These are phyloP conservation scores for Sthenelais limicola DNA, from an alignment of 2,888 invertebrate genomes.

Conservation along the genomic window DNA sequence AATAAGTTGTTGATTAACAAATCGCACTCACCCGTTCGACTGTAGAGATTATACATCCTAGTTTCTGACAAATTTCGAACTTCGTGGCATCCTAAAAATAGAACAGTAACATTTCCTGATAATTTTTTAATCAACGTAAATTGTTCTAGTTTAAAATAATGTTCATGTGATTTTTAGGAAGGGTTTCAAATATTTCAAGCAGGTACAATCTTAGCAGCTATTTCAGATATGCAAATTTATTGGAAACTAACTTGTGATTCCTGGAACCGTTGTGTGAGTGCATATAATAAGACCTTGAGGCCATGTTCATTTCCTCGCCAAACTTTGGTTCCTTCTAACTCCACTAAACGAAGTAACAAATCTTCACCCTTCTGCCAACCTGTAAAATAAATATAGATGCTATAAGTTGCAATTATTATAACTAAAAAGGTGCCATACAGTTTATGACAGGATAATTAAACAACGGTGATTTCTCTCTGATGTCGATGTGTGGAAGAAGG, in stretches of 20 bases:
- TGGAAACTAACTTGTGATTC: conserved; percentile 81
- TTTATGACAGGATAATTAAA: too few relatives aligned
- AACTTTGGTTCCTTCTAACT: conserved; percentile 80
- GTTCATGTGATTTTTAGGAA: not conserved
- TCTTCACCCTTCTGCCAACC: conserved; percentile 54
- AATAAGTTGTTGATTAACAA: not conserved
- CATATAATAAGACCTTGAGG: conserved; percentile 85
- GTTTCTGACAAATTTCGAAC: conserved; percentile 87
- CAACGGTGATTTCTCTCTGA: too few relatives aligned
- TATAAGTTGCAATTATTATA: not conserved
- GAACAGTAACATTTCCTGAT: not conserved
- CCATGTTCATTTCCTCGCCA: conserved; percentile 83
- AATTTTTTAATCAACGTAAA: not conserved
- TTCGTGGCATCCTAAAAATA: conserved; percentile 75
- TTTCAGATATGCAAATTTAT: not conserved
- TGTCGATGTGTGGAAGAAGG: too few relatives aligned
- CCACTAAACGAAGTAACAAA: conserved; percentile 53
- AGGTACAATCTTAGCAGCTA: too few relatives aligned
- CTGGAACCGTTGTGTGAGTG: conserved; percentile 89
- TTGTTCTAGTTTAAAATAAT: not conserved
- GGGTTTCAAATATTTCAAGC: too few relatives aligned
- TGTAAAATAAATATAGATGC: conserved; percentile 32
- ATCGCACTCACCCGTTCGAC: conserved; percentile 82
- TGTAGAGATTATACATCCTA: conserved; percentile 86
- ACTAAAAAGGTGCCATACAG: too few relatives aligned